These are phyloP conservation scores for Catharus fuscescens DNA, from an alignment of 2,113 vertebrate genomes.

Conservation along the genomic window DNA sequence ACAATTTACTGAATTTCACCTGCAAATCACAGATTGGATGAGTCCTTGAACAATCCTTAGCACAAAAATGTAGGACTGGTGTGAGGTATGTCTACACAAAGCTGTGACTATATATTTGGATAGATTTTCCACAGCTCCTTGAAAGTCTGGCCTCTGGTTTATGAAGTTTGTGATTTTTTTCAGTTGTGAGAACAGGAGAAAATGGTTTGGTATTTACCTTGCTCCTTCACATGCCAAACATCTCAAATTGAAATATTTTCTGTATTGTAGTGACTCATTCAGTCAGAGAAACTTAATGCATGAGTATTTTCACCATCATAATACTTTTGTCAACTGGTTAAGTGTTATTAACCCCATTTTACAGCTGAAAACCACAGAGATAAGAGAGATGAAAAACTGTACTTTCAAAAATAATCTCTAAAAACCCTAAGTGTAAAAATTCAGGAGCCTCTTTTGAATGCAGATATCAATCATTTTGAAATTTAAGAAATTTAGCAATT, in stretches of 20 bases:
- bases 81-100: not conserved
- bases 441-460: not conserved
- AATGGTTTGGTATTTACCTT: not conserved
- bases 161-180: not conserved
- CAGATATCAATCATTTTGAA: not conserved
- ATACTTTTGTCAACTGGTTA: not conserved
- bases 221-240: not conserved
- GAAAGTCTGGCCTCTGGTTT: not conserved
- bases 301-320: not conserved
- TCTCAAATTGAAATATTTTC: constrained; percentile 7
- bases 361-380: not conserved
- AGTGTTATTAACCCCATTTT: not conserved
- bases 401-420: not conserved
- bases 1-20: not conserved
- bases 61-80: not conserved
- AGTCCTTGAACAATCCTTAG: not conserved
- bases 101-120: not conserved
- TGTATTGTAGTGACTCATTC: not conserved
- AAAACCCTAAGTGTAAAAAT: not conserved
- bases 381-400: not conserved
- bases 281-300: not conserved
- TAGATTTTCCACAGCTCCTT: not conserved
- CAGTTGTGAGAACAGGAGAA: constrained; percentile 25
- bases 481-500: not conserved
- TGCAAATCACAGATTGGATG: not conserved